These are phyloP conservation scores for Chymomyza costata DNA, from an alignment of 1,140 invertebrate species.

Conservation along the genomic window DNA sequence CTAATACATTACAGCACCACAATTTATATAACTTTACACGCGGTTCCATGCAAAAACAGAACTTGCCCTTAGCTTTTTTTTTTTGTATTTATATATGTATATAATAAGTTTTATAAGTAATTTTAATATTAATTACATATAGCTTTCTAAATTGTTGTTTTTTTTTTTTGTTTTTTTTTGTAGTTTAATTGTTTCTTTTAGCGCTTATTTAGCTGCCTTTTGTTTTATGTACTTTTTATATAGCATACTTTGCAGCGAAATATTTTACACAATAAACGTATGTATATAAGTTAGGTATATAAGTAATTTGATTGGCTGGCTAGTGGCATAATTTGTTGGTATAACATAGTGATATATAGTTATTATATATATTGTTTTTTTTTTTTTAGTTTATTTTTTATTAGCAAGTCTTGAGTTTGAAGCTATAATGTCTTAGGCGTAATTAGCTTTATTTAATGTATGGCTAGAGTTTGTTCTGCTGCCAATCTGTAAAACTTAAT, in stretches of 20 bases:
- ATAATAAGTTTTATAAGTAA: slow-evolving; percentile 4
- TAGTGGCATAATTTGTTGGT: slow-evolving; percentile 54
- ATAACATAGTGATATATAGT: slow-evolving; percentile 62
- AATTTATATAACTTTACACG: slow-evolving; percentile 64
- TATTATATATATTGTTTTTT: slow-evolving; percentile 30
- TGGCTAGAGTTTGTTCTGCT: slow-evolving; percentile 4
- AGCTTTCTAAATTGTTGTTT: slow-evolving; percentile 9
- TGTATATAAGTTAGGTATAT: neutral
- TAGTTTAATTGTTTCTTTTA: neutral
- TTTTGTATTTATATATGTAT: slow-evolving; percentile 8
- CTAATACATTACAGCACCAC: slow-evolving; percentile 60
- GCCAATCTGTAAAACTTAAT: slow-evolving; percentile 27
- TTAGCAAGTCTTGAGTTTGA: slow-evolving; percentile 68
- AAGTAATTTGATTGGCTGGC: slow-evolving; percentile 69
- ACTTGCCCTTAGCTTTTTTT: slow-evolving; percentile 31
- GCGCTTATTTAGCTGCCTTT: neutral
- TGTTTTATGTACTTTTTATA: slow-evolving; percentile 7
- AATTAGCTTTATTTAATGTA: slow-evolving; percentile 16
- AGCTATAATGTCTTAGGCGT: slow-evolving; percentile 66
- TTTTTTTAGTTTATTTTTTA: slow-evolving; percentile 20
- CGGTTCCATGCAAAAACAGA: slow-evolving; percentile 48
- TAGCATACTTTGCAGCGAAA: slow-evolving; percentile 45
- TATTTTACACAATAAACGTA: slow-evolving; percentile 55
- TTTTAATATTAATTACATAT: slow-evolving; percentile 16
- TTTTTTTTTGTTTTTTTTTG: neutral